A percentile compares a stretch with the other conserved stretches of the same genome.
phyloP scores from a whole-genome alignment of 2,797 vertebrate genomes.

The Malurus splendens region DNA sequence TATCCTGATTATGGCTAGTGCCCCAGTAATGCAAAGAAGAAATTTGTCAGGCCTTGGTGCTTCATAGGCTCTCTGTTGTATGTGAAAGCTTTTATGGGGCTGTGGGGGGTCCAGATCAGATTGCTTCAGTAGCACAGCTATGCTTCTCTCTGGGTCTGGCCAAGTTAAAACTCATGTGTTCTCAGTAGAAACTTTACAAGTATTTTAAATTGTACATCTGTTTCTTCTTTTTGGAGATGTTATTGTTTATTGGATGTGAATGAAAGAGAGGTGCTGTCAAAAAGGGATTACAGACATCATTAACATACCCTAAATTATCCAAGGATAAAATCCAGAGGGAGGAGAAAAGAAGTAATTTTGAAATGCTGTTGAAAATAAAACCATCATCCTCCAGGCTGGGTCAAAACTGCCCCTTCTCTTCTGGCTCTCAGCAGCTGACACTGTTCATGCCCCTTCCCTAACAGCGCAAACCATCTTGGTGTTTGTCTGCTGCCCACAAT shows the following conservation, averaged over 20 bases:
- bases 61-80: neutral
- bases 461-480: neutral
- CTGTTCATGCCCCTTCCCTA: neutral
- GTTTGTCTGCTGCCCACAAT: rapidly evolving
- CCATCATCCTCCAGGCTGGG: neutral
- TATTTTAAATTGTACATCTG: neutral
- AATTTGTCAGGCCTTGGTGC: neutral
- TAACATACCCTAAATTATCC: neutral
- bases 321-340: neutral
- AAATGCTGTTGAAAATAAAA: neutral
- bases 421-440: neutral
- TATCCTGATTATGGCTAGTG: neutral
- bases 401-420: neutral
- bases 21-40: neutral
- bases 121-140: neutral
- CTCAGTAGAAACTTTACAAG: neutral
- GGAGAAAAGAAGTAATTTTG: neutral
- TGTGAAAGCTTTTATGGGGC: neutral
- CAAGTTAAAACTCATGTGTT: neutral
- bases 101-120: neutral
- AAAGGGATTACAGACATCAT: neutral
- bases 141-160: neutral
- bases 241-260: neutral
- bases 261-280: neutral
- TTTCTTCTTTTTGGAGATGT: neutral